Base-by-base conservation (phyloP, 2,888 invertebrate species). In the Drosophila meridiana region DNA sequence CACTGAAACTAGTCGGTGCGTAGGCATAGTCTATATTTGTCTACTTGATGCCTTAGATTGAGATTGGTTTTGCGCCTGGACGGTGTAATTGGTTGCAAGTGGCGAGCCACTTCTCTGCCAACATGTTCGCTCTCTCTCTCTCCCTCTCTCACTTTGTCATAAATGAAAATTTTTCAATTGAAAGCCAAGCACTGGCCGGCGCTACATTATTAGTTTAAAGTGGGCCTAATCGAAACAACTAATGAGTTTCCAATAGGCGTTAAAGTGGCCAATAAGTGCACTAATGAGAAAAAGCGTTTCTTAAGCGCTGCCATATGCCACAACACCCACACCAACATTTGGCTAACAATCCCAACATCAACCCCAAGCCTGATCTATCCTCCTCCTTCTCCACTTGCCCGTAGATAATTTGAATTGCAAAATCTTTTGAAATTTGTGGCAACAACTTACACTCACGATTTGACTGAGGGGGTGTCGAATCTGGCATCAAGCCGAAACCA, bases 41-140 rank as follows among this genome's bases (percentile, higher is more conserved):
- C 83, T 88, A 88, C 86, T 88, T 83, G 82, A 85, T 87, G 87
- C 79, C 69, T 76, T 73, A 76, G 81, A 83, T 85, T 87, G 85
- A 83, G 85, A 85, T 87, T 87, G 85, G 79, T 62, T 87, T 76
- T 87, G 72, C 75, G 66, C 75, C 78, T 52, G 67, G 71, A 56
- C 67, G 62, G 56, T 67, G 82, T 87, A 85, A 85, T 85, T 85
- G 87, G 77, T 70, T 73, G 69, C 75, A 56, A 56, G 56, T 69
- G 56, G 67, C 69, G 71, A 28, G 64, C 73, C 82, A 78, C 81
- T 76, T 80, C 62, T 57, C 66, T 62, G 50, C 62, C 69, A 62
- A 66, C 58, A 50, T 45, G 28, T 28, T 26, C 50, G 6, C 53
- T 36, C 55, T 48, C 57, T 50, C 58, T 42, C 3, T 20, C 53